Evolutionary conservation across 2,113 vertebrate genomes (phyloP).

Genomic region (Cephalopholis sonnerati): DNA sequence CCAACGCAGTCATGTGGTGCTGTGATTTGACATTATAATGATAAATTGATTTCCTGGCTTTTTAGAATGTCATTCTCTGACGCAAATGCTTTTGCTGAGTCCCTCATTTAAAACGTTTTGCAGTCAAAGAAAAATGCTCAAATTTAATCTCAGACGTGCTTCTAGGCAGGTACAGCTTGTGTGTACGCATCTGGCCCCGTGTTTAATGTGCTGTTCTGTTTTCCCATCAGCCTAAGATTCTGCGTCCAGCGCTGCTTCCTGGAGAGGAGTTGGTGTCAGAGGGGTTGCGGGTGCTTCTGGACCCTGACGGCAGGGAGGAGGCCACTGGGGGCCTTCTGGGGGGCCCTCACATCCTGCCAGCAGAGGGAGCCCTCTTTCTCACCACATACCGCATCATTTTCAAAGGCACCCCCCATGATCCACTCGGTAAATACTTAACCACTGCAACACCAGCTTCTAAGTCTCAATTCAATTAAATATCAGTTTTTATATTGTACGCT

Average conservation of each 20-base stretch:
- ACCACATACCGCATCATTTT: constrained; percentile 98
- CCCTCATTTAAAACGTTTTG: constrained; percentile 15
- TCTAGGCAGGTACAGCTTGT: not conserved
- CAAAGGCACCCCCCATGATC: constrained; percentile 96
- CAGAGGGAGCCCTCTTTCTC: constrained; percentile 98
- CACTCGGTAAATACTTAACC: constrained; percentile 86
- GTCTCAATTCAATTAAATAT: not conserved
- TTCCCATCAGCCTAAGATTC: constrained; percentile 92
- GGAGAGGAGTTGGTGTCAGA: constrained; percentile 96
- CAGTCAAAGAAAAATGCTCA: constrained; percentile 22
- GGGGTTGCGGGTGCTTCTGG: constrained; percentile 94
- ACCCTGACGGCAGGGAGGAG: constrained; percentile 96
- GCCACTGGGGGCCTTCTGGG: constrained; percentile 94
- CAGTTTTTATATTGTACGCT: too few species aligned
- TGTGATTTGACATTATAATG: constrained; percentile 54
- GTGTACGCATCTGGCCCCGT: not conserved
- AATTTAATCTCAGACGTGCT: constrained; percentile 3
- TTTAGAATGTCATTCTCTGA: constrained; percentile 42
- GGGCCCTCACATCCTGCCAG: constrained; percentile 96
- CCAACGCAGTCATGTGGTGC: constrained; percentile 20
- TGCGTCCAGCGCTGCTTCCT: constrained; percentile 92
- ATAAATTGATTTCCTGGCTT: constrained; percentile 51
- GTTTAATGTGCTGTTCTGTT: constrained; percentile 24
- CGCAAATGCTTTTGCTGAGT: constrained; percentile 16
- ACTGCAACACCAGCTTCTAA: not conserved